Base-by-base conservation (phyloP, 2,113 vertebrate genomes). In the Alligator sinensis region DNA sequence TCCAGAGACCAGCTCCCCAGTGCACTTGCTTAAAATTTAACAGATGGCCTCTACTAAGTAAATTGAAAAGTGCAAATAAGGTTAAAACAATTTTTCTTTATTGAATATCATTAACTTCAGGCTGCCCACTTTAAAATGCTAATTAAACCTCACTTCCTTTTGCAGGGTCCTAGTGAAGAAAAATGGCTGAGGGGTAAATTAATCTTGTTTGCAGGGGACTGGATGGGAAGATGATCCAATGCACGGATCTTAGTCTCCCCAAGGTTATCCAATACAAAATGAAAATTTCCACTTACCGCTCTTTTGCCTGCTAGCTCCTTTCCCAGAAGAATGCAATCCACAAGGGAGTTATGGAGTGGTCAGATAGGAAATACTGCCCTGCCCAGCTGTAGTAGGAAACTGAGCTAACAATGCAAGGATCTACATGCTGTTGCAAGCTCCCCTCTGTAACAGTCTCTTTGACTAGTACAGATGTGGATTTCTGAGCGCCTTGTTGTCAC, bases 41-140 rank as follows among this genome's bases (percentile, higher is more conserved):
- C 97, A 97, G 97, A 97, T 97, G 97, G 96, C 96, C 97, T 96
- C 95, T 97, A 97, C 97, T 97, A 97, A 97, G 97, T 97, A 97
- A 97, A 97, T 97, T 97, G 96, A 97, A 97, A 97, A 97, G 97
- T 97, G 97, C 97, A 97, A 97, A 97, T 97, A 97, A 97, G 97
- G 97, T 97, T 97, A 97, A 97, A 97, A 97, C 82, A 97, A 97
- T 97, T 97, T 97, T 97, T 97, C 95, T 96, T 96, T 97, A 97
- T 97, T 97, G 97, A 97, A 97, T 97, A 97, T 97, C 96, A 97
- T 97, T 97, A 97, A 96, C 97, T 97, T 97, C 97, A 97, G 95
- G 96, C 96, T 97, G 96, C 96, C 95, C 97, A 97, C 97, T 97
- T 97, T 93, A 97, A 97, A 97, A 97, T 96, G 97, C 96, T 97